Evolutionary conservation across 1,140 invertebrate species (phyloP).

Genomic region (Pseudobourletiella spinata): DNA sequence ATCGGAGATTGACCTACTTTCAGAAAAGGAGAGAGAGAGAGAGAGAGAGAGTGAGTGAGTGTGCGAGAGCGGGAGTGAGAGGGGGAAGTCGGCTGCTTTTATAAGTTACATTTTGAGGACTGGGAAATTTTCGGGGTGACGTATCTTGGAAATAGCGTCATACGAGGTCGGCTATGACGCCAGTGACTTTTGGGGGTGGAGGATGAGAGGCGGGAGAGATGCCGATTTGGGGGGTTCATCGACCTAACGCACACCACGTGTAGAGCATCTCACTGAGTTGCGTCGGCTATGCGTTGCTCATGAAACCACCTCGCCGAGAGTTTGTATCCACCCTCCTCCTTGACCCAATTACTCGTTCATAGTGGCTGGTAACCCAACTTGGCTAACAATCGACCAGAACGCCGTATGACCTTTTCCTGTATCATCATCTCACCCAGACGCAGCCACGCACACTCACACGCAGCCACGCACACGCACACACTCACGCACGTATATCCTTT

Average conservation of each 20-base stretch:
- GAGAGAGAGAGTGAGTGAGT: not conserved
- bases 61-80: not conserved
- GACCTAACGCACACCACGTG: constrained; percentile 26
- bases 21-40: not conserved
- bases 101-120: not conserved
- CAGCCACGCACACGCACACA: too few relatives aligned
- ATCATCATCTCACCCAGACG: not conserved
- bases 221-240: constrained; percentile 25
- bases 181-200: constrained; percentile 19
- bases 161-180: constrained; percentile 30
- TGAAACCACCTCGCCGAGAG: constrained; percentile 6
- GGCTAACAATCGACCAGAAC: not conserved
- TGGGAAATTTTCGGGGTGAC: constrained; percentile 14
- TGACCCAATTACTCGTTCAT: constrained; percentile 18
- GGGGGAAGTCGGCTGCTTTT: constrained; percentile 13
- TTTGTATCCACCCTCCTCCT: constrained; percentile 6
- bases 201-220: constrained; percentile 19
- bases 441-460: too few relatives aligned
- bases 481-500: too few relatives aligned
- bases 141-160: constrained; percentile 28
- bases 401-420: constrained; percentile 18
- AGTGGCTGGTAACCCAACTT: constrained; percentile 14
- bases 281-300: not conserved
- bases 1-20: constrained; percentile 35
- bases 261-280: not conserved